Conservation (phyloP, 1,140 invertebrate species). For the Maconellicoccus hirsutus region DNA sequence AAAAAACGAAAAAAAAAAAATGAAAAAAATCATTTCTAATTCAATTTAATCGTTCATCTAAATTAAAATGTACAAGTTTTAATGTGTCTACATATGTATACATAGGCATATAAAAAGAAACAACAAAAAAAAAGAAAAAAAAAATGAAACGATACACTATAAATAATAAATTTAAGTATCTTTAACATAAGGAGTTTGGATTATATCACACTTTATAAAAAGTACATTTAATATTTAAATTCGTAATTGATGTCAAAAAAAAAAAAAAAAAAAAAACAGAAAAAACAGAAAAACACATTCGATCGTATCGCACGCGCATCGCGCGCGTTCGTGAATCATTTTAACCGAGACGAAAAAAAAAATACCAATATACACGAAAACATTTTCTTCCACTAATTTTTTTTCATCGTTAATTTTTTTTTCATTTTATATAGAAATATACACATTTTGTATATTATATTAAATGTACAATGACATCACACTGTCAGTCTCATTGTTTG, state of each 20-base stretch:
- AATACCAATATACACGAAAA: not conserved
- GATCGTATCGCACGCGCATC: too few relatives aligned
- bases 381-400: not conserved
- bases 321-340: not conserved
- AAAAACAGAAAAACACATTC: not conserved
- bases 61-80: constrained; percentile 15
- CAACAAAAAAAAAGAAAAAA: constrained; percentile 13
- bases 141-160: constrained; percentile 19
- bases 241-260: not conserved
- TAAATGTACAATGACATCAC: constrained; percentile 25
- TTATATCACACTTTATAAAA: constrained; percentile 22
- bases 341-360: not conserved
- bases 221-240: constrained; percentile 23
- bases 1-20: constrained; percentile 10
- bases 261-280: too few relatives aligned
- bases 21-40: constrained; percentile 19
- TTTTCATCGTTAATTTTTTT: not conserved
- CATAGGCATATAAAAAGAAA: constrained; percentile 20
- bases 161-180: constrained; percentile 20
- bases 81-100: constrained; percentile 20
- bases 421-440: constrained; percentile 7
- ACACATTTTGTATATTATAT: constrained; percentile 18
- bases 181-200: constrained; percentile 13
- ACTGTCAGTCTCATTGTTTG: constrained; percentile 28
- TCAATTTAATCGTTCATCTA: constrained; percentile 16